phyloP scores from a whole-genome alignment of 2,113 vertebrate species.

The Anthoscopus minutus region DNA sequence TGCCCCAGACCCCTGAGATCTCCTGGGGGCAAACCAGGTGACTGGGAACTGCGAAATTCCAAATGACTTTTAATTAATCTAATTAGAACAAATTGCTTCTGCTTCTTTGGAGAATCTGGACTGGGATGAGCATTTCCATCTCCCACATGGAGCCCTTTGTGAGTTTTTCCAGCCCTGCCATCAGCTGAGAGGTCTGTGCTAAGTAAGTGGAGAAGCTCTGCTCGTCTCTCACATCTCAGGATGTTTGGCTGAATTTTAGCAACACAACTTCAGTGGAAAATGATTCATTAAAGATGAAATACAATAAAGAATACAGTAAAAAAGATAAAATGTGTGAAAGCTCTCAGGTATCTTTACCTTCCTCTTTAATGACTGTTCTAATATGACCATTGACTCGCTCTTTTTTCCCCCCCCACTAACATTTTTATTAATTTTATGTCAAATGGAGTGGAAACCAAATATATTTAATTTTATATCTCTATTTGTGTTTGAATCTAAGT shows the following conservation, averaged over 20 bases:
- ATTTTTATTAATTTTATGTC: background rate
- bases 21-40: background rate
- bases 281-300: background rate
- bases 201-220: background rate
- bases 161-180: background rate
- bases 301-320: background rate
- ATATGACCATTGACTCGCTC: background rate
- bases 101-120: background rate
- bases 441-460: background rate
- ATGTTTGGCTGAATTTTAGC: background rate
- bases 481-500: background rate
- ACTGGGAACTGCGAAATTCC: background rate
- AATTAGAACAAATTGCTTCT: conserved; percentile 22
- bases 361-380: background rate
- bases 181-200: background rate
- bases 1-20: background rate
- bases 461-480: background rate
- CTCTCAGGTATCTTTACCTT: background rate
- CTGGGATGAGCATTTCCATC: background rate
- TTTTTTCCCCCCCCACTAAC: background rate
- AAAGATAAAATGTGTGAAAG: background rate
- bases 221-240: background rate
- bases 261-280: background rate
- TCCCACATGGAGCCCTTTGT: background rate
- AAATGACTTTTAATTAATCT: background rate